phyloP scores from a whole-genome alignment of 2,113 vertebrate species.

The Nyctereutes procyonoides region DNA sequence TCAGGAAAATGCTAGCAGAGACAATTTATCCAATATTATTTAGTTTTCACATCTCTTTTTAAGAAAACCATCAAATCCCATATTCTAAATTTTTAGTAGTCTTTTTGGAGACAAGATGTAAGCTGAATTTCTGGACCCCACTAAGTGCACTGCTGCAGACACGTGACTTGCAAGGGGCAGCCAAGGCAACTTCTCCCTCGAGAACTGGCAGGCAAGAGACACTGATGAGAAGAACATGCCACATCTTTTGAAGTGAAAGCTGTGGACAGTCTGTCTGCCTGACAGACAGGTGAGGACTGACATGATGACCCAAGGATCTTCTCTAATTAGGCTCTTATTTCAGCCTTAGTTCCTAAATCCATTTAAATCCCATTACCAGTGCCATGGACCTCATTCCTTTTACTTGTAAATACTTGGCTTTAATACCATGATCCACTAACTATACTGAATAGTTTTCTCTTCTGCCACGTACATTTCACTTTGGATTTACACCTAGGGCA shows the following conservation, averaged over 20 bases:
- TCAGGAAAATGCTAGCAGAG: neutral
- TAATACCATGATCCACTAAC: slow-evolving; percentile 18
- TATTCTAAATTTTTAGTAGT: neutral
- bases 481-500: slow-evolving; percentile 51
- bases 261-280: slow-evolving; percentile 30
- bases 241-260: neutral
- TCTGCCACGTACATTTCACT: slow-evolving; percentile 15
- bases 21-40: neutral
- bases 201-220: neutral
- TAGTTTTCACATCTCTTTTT: neutral
- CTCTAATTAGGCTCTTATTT: slow-evolving; percentile 64
- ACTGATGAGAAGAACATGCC: slow-evolving; percentile 40
- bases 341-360: slow-evolving; percentile 67
- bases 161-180: neutral
- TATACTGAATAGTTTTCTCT: slow-evolving; percentile 48
- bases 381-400: slow-evolving; percentile 38
- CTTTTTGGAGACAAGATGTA: neutral
- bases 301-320: slow-evolving; percentile 52
- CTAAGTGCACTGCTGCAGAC: neutral
- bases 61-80: slow-evolving; percentile 12
- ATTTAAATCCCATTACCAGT: slow-evolving; percentile 36
- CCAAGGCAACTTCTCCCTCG: neutral
- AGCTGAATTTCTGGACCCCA: neutral
- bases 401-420: slow-evolving; percentile 65
- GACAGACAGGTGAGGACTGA: slow-evolving; percentile 64